These are phyloP conservation scores for Premnoplex brunnescens DNA, from an alignment of 2,797 vertebrate genomes.

Conservation along the genomic window DNA sequence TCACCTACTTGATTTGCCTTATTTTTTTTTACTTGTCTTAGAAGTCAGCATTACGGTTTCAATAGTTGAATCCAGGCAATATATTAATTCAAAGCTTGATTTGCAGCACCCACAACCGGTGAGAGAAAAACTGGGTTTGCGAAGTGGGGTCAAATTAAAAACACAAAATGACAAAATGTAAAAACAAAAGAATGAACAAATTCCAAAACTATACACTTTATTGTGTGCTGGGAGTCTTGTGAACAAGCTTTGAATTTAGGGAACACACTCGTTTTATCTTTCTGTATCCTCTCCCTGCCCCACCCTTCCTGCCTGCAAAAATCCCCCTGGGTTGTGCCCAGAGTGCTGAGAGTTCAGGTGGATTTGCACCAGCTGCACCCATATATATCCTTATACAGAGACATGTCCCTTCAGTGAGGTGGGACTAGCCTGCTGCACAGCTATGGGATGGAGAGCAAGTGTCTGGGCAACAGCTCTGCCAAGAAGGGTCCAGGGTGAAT, in stretches of 20 bases:
- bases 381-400: rapidly evolving
- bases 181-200: neutral
- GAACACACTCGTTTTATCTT: neutral
- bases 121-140: neutral
- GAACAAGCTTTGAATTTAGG: neutral
- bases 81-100: neutral
- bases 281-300: neutral
- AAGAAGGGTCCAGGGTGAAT: neutral
- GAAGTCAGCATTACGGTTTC: neutral
- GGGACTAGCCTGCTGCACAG: neutral
- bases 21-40: neutral
- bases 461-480: neutral
- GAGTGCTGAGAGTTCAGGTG: neutral
- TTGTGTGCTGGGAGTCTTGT: rapidly evolving
- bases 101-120: neutral
- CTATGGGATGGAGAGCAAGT: rapidly evolving
- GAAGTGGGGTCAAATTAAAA: neutral
- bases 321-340: neutral
- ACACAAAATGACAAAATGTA: neutral
- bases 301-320: neutral
- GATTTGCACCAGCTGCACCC: neutral
- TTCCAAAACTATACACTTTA: neutral
- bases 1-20: neutral
- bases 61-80: neutral
- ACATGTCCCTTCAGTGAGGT: neutral